Evolutionary conservation across 2,888 invertebrate genomes (phyloP).

Genomic region (Dynastes grantii): DNA sequence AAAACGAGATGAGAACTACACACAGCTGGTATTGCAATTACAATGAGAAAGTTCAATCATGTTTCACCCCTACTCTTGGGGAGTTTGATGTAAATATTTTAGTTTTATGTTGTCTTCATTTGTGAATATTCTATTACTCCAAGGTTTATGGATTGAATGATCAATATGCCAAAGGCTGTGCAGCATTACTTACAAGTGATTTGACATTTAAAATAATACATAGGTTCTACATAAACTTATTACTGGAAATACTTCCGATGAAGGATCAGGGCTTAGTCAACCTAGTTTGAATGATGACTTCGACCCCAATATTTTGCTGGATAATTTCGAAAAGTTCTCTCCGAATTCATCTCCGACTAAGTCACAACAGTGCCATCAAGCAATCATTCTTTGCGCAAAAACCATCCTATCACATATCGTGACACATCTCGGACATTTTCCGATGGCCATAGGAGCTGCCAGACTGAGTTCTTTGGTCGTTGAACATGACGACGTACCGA

Average conservation of each 20-base stretch:
- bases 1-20: too few relatives aligned
- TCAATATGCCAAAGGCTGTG: too few relatives aligned
- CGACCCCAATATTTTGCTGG: slow-evolving; percentile 81
- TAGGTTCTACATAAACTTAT: slow-evolving; percentile 77
- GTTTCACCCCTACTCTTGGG: too few relatives aligned
- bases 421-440: slow-evolving; percentile 95
- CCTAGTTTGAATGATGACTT: slow-evolving; percentile 79
- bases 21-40: too few relatives aligned
- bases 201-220: background rate
- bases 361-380: slow-evolving; percentile 72
- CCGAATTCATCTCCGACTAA: slow-evolving; percentile 71
- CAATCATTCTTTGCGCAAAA: slow-evolving; percentile 75
- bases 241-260: slow-evolving; percentile 73
- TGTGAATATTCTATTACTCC: too few relatives aligned
- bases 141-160: too few relatives aligned
- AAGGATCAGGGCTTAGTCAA: slow-evolving; percentile 70
- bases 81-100: too few relatives aligned
- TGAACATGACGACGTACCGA: slow-evolving; percentile 92
- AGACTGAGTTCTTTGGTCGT: slow-evolving; percentile 91
- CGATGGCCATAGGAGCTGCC: slow-evolving; percentile 91
- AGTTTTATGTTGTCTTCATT: too few relatives aligned
- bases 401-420: slow-evolving; percentile 87
- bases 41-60: too few relatives aligned
- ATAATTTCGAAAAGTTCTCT: slow-evolving; percentile 75
- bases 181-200: too few relatives aligned